phyloP scores from a whole-genome alignment of 2,797 vertebrate species.

The Thaleichthys pacificus region DNA sequence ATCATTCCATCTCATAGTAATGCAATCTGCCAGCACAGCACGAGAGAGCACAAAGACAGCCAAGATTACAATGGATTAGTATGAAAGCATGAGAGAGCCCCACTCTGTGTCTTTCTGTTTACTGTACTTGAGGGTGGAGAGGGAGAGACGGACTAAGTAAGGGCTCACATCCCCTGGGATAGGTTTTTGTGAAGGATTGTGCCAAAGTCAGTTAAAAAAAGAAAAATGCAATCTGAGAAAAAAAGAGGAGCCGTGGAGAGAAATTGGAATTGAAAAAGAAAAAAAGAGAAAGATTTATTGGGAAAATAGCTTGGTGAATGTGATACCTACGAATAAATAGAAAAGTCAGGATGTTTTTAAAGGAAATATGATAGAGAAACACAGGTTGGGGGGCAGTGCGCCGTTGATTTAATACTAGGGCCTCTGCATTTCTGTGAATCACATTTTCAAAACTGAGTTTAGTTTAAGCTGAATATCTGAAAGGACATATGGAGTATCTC shows the following conservation, averaged over 20 bases:
- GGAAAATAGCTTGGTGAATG: constrained; percentile 27
- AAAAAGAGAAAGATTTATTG: constrained; percentile 35
- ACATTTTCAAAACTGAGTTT: background rate
- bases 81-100: constrained; percentile 42
- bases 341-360: constrained; percentile 29
- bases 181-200: constrained; percentile 73
- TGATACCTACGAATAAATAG: constrained; percentile 37
- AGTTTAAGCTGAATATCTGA: constrained; percentile 9
- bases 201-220: constrained; percentile 71
- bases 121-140: constrained; percentile 41
- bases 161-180: constrained; percentile 53
- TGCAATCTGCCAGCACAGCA: constrained; percentile 18
- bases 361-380: constrained; percentile 20
- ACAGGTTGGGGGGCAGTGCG: constrained; percentile 1
- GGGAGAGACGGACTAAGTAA: constrained; percentile 43
- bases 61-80: constrained; percentile 61
- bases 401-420: constrained; percentile 1
- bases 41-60: constrained; percentile 39
- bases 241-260: constrained; percentile 37
- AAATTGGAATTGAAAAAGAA: constrained; percentile 57
- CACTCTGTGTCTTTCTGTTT: constrained; percentile 50
- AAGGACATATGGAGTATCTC: background rate
- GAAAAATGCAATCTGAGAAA: constrained; percentile 54
- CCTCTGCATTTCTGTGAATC: background rate
- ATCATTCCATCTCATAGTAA: constrained; percentile 47